Percentiles rank a stretch among this genome's conserved stretches.
Conservation (phyloP, 2,797 vertebrate species). For the Muscicapa comitata region DNA sequence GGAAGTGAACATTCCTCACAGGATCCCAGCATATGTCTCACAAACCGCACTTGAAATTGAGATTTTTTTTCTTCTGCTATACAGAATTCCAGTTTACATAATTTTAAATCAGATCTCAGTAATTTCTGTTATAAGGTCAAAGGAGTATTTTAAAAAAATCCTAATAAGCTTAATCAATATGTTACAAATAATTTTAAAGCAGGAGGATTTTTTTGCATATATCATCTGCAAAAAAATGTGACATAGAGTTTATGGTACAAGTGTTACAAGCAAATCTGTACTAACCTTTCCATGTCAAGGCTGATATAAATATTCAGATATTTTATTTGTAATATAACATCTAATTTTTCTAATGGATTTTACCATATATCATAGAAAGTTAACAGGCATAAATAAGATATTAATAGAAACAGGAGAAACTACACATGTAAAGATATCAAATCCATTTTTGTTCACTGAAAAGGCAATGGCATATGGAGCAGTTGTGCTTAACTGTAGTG, state of each 20-base stretch:
- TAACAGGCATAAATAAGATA: background rate
- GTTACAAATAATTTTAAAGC: background rate
- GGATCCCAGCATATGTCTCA: constrained; percentile 10
- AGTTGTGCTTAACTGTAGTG: background rate
- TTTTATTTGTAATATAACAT: background rate
- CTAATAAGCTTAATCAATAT: background rate
- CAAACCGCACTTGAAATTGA: background rate
- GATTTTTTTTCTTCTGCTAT: background rate
- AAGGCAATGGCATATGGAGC: background rate
- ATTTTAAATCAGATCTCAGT: background rate
- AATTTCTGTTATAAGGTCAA: background rate
- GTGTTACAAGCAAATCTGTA: background rate
- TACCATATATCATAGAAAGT: background rate
- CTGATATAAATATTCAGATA: background rate
- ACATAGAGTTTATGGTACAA: background rate
- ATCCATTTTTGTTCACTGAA: background rate
- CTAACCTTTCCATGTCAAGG: background rate
- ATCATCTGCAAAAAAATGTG: background rate
- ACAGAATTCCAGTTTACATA: background rate
- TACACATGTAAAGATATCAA: background rate
- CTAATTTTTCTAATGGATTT: background rate
- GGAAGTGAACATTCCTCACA: constrained; percentile 40
- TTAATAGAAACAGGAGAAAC: background rate
- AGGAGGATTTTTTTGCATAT: background rate
- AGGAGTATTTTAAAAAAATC: background rate